A percentile compares a stretch with the other conserved stretches of the same genome.
phyloP scores from a whole-genome alignment of 23 tunicate genomes.

The Diplosoma virens region DNA sequence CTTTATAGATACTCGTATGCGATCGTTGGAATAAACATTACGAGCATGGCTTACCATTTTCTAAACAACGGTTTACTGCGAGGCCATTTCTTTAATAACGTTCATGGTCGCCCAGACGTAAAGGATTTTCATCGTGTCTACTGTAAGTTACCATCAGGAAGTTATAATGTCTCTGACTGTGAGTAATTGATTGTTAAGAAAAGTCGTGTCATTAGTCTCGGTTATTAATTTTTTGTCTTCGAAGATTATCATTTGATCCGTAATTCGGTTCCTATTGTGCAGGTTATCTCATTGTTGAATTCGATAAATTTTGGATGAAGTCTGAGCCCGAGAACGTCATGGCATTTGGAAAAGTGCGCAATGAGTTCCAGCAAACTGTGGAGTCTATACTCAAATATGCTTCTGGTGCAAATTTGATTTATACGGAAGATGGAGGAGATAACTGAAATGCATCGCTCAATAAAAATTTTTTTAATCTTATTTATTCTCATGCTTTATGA shows the following conservation, averaged over 20 bases:
- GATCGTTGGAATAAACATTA: conserved; percentile 80
- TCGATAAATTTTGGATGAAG: conserved; percentile 92
- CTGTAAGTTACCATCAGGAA: too few relatives aligned
- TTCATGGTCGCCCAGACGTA: conserved; percentile 42
- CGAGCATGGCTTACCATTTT: conserved; percentile 68
- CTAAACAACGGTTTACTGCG: conserved; percentile 60
- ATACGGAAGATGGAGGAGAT: background rate
- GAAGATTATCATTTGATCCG: too few relatives aligned
- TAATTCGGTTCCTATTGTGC: background rate
- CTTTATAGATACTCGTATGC: conserved; percentile 75
- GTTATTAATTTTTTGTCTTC: too few relatives aligned
- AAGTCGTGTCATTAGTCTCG: too few relatives aligned
- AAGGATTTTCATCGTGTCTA: conserved; percentile 58
- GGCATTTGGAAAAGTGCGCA: conserved; percentile 65
- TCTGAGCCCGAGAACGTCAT: conserved; percentile 93
- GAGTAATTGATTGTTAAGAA: too few relatives aligned
- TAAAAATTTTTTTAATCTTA: background rate
- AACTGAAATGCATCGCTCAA: background rate
- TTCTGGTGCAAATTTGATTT: conserved; percentile 8
- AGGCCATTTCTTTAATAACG: conserved; percentile 66
- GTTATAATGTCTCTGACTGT: too few relatives aligned
- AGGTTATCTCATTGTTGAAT: conserved; percentile 64
- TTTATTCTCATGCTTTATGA: background rate
- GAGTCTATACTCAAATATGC: conserved; percentile 23
- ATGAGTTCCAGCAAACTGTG: conserved; percentile 39